Conservation (phyloP, 2,797 vertebrate species). For the Eulemur mongoz region DNA sequence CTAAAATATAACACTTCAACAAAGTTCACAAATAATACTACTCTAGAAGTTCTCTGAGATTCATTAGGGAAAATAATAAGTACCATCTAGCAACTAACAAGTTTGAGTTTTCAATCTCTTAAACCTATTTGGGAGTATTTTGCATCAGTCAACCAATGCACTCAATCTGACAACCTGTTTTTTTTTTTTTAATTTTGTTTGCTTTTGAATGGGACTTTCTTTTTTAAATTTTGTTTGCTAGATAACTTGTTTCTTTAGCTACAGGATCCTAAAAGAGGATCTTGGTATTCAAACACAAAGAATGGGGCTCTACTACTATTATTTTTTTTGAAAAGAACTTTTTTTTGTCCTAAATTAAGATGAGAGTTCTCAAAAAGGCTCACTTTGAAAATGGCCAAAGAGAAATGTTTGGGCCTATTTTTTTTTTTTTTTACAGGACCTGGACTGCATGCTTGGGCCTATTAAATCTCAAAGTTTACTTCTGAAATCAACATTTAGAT, state of each 20-base stretch:
- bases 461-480: background rate
- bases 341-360: conserved; percentile 28
- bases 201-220: no score
- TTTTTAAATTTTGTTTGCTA: no score
- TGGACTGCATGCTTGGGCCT: background rate
- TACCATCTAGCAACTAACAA: background rate
- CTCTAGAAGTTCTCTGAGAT: background rate
- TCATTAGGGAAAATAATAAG: background rate
- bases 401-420: background rate
- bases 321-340: background rate
- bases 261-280: background rate
- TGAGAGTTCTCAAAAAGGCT: background rate
- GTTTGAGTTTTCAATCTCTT: conserved; percentile 3
- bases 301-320: background rate
- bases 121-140: background rate
- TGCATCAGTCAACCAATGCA: background rate
- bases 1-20: background rate
- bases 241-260: conserved; percentile 13
- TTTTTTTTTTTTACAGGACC: no score
- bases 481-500: conserved; percentile 26
- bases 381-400: conserved; percentile 18
- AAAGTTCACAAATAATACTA: background rate
- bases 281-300: background rate
- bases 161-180: background rate
- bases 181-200: background rate